Evolutionary conservation across 2,797 vertebrate genomes (phyloP).

Genomic region (Fistularia commersonii): DNA sequence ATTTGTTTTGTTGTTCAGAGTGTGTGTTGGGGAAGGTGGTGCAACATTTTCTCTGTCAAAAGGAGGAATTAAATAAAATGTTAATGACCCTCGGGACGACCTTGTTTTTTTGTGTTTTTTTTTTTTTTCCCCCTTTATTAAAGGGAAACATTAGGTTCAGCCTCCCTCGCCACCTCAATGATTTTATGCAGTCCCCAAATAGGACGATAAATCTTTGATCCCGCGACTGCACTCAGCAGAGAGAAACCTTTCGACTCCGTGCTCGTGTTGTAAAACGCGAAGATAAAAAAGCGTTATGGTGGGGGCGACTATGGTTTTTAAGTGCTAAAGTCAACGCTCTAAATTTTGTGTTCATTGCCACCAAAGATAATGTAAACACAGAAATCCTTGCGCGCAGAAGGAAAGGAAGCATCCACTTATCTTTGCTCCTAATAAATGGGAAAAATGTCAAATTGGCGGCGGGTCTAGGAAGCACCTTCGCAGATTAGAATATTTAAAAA

Average conservation of each 20-base stretch:
- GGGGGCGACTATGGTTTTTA: slow-evolving; percentile 23
- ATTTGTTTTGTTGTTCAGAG: too few relatives aligned
- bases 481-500: slow-evolving; percentile 42
- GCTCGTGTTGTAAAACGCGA: slow-evolving; percentile 8
- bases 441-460: slow-evolving; percentile 59
- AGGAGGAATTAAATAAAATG: too few relatives aligned
- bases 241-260: slow-evolving; percentile 6
- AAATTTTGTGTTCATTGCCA: slow-evolving; percentile 32
- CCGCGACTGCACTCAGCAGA: slow-evolving; percentile 6
- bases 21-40: too few relatives aligned
- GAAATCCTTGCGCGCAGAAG: slow-evolving; percentile 45
- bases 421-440: slow-evolving; percentile 62
- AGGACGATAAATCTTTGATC: slow-evolving; percentile 17
- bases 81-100: too few relatives aligned
- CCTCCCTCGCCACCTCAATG: background rate
- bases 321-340: slow-evolving; percentile 21
- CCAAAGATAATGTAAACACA: slow-evolving; percentile 42
- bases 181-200: slow-evolving; percentile 3
- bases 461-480: slow-evolving; percentile 35
- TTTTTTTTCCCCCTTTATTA: too few relatives aligned
- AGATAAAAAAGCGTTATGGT: slow-evolving; percentile 22
- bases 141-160: background rate
- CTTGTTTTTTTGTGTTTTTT: too few relatives aligned
- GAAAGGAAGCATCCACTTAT: slow-evolving; percentile 64
- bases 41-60: too few relatives aligned